Base-by-base conservation (phyloP, 2,888 invertebrate species). In the Caenorhabditis sp. region DNA sequence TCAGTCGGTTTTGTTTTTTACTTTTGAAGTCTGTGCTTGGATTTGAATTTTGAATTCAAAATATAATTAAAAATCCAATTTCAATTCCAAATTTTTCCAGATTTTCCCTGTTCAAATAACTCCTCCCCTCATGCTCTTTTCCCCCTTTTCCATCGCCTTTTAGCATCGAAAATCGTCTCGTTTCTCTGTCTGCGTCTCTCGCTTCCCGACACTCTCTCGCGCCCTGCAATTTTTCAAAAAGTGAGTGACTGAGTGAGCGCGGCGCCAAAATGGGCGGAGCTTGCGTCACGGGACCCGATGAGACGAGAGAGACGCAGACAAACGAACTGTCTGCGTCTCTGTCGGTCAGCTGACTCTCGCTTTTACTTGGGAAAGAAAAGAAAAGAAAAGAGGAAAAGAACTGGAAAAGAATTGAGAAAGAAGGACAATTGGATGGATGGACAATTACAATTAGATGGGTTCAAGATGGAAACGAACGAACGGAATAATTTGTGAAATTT, bases 81-180 rank as follows among this genome's bases (percentile, higher is more conserved):
- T n/a, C n/a, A n/a, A n/a, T n/a, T n/a, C n/a, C n/a, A n/a, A n/a
- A n/a, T n/a, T n/a, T n/a, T n/a, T n/a, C n/a, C n/a, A n/a, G n/a
- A n/a, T n/a, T n/a, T n/a, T n/a, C n/a, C n/a, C n/a, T n/a, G n/a
- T n/a, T n/a, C n/a, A n/a, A n/a, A n/a, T n/a, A n/a, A n/a, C n/a
- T n/a, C n/a, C n/a, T n/a, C n/a, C n/a, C 51, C 51, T 51, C 51
- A 26, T 51, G 51, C 51, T 22, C 51, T 22, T 51, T n/a, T n/a
- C n/a, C n/a, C n/a, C 51, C 51, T 26, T 51, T 47, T 47, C 47
- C 20, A 6, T 47, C 20, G n/a, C 47, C 51, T 26, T 26, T 51
- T 47, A 18, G 18, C 20, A 6, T 47, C 20, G n/a, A n/a, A 47
- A 47, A 18, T 20, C 18, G 47, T 47, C 47, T 18, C n/a, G n/a